Evolutionary conservation across 2,888 invertebrate genomes (phyloP).

Genomic region (Eupithecia abbreviata): DNA sequence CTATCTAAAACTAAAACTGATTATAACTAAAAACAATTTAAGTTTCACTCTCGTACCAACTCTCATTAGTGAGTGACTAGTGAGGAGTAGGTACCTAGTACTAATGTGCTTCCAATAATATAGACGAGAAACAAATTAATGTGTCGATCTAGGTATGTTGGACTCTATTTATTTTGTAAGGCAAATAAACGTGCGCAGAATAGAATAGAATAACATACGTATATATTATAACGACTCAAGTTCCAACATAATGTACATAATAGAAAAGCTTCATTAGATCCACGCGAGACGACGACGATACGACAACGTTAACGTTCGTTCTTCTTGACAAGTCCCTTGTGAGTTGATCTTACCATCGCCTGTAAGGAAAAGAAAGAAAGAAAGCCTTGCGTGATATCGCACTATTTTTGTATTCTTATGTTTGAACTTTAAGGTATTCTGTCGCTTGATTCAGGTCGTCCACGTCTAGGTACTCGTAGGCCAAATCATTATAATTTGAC

Average conservation of each 20-base stretch:
- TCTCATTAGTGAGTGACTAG: neutral
- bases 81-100: neutral
- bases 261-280: neutral
- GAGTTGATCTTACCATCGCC: no score
- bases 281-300: no score
- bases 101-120: neutral
- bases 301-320: no score
- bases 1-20: neutral
- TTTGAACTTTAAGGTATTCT: no score
- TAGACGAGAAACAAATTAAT: neutral
- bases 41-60: neutral
- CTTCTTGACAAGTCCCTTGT: no score
- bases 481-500: neutral
- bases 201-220: neutral
- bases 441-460: no score
- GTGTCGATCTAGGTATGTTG: neutral
- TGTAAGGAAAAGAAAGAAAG: no score
- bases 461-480: no score
- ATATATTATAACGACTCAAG: no score
- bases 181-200: neutral
- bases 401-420: no score
- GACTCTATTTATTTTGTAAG: neutral
- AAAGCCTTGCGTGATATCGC: no score
- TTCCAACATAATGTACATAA: neutral
- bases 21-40: neutral